Conservation (phyloP, 2,888 invertebrate species). For the Lithophane semibrunnea region DNA sequence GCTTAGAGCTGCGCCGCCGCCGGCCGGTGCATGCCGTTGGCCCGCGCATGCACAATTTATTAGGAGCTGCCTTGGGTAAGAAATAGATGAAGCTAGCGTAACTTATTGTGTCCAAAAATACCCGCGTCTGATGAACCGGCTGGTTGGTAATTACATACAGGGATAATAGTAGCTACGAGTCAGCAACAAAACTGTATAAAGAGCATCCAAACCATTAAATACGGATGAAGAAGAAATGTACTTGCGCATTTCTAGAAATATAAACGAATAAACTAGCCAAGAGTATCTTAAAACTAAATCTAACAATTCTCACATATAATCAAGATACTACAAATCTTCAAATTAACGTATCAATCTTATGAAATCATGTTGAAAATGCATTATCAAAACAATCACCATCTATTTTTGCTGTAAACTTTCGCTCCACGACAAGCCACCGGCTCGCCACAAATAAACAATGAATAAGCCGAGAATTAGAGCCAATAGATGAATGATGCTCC, state of each 20-base stretch:
- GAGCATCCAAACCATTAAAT: background rate
- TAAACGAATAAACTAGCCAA: background rate
- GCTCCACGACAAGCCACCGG: slow-evolving; percentile 43
- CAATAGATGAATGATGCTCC: slow-evolving; percentile 59
- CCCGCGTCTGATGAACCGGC: background rate
- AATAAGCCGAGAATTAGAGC: slow-evolving; percentile 46
- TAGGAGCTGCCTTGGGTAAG: slow-evolving; percentile 11
- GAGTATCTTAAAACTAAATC: background rate
- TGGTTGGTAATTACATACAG: background rate
- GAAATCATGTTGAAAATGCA: slow-evolving; percentile 54
- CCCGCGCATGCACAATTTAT: slow-evolving; percentile 21
- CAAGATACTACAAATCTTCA: background rate
- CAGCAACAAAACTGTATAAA: background rate
- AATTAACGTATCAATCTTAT: slow-evolving; percentile 20
- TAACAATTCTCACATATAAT: slow-evolving; percentile 11
- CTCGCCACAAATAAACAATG: slow-evolving; percentile 59
- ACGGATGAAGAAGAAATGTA: background rate
- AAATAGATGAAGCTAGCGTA: slow-evolving; percentile 32
- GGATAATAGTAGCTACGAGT: background rate
- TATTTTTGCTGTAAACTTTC: slow-evolving; percentile 52
- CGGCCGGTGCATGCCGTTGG: background rate
- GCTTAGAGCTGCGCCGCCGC: background rate
- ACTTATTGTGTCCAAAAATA: slow-evolving; percentile 37
- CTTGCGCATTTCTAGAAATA: slow-evolving; percentile 5
- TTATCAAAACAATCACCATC: slow-evolving; percentile 42